phyloP scores from a whole-genome alignment of 2,113 vertebrate species.

The Peromyscus polionotus region DNA sequence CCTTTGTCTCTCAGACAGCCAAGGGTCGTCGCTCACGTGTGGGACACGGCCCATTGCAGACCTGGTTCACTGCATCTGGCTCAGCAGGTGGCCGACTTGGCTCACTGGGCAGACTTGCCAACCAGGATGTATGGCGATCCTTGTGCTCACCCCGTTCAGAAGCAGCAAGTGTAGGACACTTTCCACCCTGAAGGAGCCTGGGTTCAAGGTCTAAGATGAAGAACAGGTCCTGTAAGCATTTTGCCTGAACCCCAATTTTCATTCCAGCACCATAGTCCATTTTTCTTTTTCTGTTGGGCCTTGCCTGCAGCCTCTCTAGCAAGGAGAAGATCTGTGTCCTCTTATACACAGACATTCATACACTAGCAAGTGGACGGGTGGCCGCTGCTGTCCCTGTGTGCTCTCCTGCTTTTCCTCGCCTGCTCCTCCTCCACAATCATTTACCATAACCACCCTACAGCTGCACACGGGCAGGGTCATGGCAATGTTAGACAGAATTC shows the following conservation, averaged over 20 bases:
- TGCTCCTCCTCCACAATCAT: not conserved
- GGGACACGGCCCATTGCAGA: not conserved
- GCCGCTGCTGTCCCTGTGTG: not conserved
- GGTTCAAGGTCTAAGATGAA: too few relatives aligned
- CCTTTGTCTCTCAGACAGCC: accelerated
- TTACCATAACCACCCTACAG: not conserved
- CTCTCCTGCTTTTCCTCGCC: accelerated
- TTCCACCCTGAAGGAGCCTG: not conserved
- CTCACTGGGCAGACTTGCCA: not conserved
- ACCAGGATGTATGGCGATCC: not conserved
- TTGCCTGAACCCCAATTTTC: not conserved
- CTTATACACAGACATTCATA: accelerated
- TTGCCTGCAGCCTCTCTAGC: not conserved
- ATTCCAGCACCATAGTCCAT: accelerated
- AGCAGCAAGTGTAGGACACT: accelerated
- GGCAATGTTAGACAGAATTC: not conserved
- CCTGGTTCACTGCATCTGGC: not conserved
- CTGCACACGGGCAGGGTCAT: too few relatives aligned
- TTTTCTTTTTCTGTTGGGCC: not conserved
- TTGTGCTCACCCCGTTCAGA: not conserved
- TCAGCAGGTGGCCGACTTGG: not conserved
- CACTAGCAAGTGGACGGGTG: not conserved
- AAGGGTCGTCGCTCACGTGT: not conserved
- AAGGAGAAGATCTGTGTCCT: not conserved
- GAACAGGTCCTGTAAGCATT: not conserved